A percentile compares a stretch with the other conserved stretches of the same genome.
phyloP scores from a whole-genome alignment of 2,113 vertebrate species.

The Pandion haliaetus region DNA sequence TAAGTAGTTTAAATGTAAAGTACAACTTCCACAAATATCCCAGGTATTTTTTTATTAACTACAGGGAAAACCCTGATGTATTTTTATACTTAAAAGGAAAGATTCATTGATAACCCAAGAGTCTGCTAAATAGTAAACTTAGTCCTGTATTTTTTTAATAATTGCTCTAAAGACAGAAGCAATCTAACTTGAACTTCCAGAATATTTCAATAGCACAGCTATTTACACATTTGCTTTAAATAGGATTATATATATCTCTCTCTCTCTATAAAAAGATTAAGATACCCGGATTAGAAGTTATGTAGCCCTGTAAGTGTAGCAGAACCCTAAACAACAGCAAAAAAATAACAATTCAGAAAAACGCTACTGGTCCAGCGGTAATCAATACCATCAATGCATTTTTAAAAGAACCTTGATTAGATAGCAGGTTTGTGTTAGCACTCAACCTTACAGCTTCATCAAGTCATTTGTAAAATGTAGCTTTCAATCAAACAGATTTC shows the following conservation, averaged over 20 bases:
- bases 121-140: neutral
- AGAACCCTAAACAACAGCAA: constrained; percentile 14
- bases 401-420: neutral
- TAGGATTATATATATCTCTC: neutral
- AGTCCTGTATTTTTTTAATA: neutral
- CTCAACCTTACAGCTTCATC: neutral
- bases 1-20: neutral
- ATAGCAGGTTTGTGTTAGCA: neutral
- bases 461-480: neutral
- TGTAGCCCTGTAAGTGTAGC: constrained; percentile 8
- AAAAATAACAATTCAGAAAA: constrained; percentile 6
- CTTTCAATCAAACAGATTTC: neutral
- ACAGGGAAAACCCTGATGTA: neutral
- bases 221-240: constrained; percentile 49
- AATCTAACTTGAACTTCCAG: constrained; percentile 2
- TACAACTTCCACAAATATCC: constrained; percentile 14
- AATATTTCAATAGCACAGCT: neutral
- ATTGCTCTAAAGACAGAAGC: neutral
- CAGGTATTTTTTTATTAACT: constrained; percentile 34
- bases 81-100: neutral
- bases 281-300: constrained; percentile 50
- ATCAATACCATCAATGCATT: neutral
- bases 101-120: neutral
- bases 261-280: constrained; percentile 8
- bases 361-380: neutral